phyloP scores from a whole-genome alignment of 2,797 vertebrate genomes.

The Catharus ustulatus region DNA sequence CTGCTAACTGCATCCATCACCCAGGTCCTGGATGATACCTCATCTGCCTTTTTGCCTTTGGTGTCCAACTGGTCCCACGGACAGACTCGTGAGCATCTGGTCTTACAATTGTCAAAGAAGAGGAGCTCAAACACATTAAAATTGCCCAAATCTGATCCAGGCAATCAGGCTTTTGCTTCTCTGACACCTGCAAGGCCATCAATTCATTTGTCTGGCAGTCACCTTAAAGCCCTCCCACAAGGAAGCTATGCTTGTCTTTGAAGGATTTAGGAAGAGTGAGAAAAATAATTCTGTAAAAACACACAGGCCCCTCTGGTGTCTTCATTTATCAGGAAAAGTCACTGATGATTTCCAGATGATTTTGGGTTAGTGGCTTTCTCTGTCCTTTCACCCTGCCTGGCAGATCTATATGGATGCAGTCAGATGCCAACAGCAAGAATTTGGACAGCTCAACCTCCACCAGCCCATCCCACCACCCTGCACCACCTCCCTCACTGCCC shows the following conservation, averaged over 20 bases:
- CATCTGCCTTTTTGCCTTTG: rapidly evolving
- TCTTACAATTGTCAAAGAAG: rapidly evolving
- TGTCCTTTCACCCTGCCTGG: rapidly evolving
- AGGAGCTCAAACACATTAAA: neutral
- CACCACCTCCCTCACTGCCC: neutral
- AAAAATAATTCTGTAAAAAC: neutral
- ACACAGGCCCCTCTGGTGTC: neutral
- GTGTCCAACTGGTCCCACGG: neutral
- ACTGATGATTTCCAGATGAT: neutral
- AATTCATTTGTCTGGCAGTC: neutral
- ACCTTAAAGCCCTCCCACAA: neutral
- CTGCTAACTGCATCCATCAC: rapidly evolving
- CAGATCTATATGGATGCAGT: neutral
- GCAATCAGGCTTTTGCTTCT: neutral
- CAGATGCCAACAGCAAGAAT: neutral
- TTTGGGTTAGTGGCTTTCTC: neutral
- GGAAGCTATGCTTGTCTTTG: neutral
- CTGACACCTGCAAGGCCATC: neutral
- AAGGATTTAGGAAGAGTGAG: neutral
- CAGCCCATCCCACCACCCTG: neutral
- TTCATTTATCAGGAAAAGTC: neutral
- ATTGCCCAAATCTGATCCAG: neutral
- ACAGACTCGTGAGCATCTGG: neutral
- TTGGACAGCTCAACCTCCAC: neutral
- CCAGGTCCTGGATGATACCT: neutral